These are phyloP conservation scores for Vanessa cardui DNA, from an alignment of 2,888 invertebrate species.

Conservation along the genomic window DNA sequence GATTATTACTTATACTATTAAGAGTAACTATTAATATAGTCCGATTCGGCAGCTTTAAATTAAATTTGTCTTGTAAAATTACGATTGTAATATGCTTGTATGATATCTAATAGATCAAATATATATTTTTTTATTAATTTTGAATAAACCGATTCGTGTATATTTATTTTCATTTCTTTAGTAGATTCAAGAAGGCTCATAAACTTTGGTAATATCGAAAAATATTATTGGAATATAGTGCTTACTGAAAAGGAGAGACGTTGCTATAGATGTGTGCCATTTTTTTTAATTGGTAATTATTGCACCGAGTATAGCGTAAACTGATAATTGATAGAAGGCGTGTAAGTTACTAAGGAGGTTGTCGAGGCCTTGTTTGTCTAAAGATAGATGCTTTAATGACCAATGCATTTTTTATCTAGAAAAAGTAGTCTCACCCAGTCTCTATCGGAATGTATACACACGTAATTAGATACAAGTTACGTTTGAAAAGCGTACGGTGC, in stretches of 20 bases:
- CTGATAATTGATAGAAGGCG: constrained; percentile 9
- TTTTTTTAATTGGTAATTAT: neutral
- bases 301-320: neutral
- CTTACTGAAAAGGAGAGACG: too few relatives aligned
- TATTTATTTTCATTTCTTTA: too few relatives aligned
- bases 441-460: constrained; percentile 20
- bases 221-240: too few relatives aligned
- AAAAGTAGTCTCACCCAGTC: constrained; percentile 14
- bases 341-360: constrained; percentile 19
- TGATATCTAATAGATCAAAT: too few relatives aligned
- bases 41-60: neutral
- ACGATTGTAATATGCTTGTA: too few relatives aligned
- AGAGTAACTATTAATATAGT: too few relatives aligned
- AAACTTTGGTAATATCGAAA: too few relatives aligned
- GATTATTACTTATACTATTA: too few relatives aligned
- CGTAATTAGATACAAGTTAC: constrained; percentile 28
- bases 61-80: neutral
- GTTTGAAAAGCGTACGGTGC: constrained; percentile 20
- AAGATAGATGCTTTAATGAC: constrained; percentile 16
- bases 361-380: constrained; percentile 20
- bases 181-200: too few relatives aligned
- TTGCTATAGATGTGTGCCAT: neutral
- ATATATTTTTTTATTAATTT: too few relatives aligned
- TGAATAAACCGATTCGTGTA: too few relatives aligned
- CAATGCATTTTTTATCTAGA: constrained; percentile 17